Percentiles rank a stretch among this genome's conserved stretches.
phyloP scores from a whole-genome alignment of 2,797 vertebrate genomes.

The Coregonus suidteri region DNA sequence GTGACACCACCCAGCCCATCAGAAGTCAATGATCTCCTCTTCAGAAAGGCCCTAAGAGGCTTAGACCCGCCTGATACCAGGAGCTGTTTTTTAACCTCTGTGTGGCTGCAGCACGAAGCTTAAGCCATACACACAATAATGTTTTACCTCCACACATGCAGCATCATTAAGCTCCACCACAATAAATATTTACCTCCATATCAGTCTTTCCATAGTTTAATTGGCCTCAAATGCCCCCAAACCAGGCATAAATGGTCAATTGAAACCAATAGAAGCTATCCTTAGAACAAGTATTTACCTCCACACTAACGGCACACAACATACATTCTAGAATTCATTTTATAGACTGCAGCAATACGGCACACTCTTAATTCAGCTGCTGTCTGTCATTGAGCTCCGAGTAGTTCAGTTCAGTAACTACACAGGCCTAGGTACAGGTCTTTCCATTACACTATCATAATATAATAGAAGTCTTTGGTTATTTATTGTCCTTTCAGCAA shows the following conservation, averaged over 20 bases:
- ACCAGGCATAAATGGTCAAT: not conserved
- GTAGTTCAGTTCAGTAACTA: constrained; percentile 29
- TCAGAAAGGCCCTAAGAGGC: constrained; percentile 70
- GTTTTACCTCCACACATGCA: not conserved
- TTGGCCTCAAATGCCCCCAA: not conserved
- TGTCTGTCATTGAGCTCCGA: not conserved
- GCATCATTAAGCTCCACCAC: not conserved
- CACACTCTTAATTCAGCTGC: not conserved
- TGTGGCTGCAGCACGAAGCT: constrained; percentile 59
- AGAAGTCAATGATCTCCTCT: constrained; percentile 71
- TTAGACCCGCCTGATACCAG: constrained; percentile 69
- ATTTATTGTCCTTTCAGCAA: constrained; percentile 63
- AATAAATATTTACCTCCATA: too few species aligned
- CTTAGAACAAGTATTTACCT: constrained; percentile 64
- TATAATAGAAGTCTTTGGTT: constrained; percentile 29
- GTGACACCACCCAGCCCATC: constrained; percentile 48
- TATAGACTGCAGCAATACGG: not conserved
- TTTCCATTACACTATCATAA: constrained; percentile 15
- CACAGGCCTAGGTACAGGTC: constrained; percentile 34
- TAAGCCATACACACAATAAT: not conserved
- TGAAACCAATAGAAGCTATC: not conserved
- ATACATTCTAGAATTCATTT: not conserved
- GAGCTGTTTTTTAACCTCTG: constrained; percentile 72
- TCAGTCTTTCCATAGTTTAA: not conserved
- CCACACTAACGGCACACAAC: constrained; percentile 1